phyloP scores from a whole-genome alignment of 2,888 invertebrate species.

The Nymphalis polychloros region DNA sequence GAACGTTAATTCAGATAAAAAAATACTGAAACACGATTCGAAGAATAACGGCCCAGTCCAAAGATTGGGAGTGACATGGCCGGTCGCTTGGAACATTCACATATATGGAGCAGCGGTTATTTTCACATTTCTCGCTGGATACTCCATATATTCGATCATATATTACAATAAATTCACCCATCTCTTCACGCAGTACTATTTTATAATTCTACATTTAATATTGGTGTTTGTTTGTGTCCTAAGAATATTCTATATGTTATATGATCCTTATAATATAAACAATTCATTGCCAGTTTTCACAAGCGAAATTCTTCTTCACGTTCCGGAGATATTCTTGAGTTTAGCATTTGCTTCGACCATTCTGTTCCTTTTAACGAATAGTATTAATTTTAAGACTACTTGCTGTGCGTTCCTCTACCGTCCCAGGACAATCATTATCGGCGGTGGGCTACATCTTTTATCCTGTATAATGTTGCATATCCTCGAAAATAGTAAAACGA shows the following conservation, averaged over 20 bases:
- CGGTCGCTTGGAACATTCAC: constrained; percentile 95
- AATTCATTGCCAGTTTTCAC: constrained; percentile 88
- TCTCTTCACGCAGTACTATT: constrained; percentile 93
- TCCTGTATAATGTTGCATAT: constrained; percentile 92
- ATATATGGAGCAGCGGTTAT: constrained; percentile 92
- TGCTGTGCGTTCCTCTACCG: constrained; percentile 87
- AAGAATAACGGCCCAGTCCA: constrained; percentile 69
- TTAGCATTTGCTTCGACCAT: constrained; percentile 95
- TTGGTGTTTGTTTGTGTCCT: constrained; percentile 90
- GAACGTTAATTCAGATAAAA: constrained; percentile 81
- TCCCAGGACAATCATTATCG: constrained; percentile 88
- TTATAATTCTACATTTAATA: constrained; percentile 91
- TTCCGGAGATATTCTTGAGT: constrained; percentile 92
- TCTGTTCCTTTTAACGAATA: constrained; percentile 90
- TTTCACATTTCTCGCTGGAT: constrained; percentile 91
- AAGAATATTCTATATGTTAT: constrained; percentile 92
- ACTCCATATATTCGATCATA: constrained; percentile 92
- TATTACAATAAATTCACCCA: constrained; percentile 93
- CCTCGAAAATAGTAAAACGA: constrained; percentile 83
- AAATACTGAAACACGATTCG: constrained; percentile 67
- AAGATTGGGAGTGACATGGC: constrained; percentile 85
- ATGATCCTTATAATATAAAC: constrained; percentile 95
- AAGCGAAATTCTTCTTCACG: constrained; percentile 90
- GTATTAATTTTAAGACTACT: constrained; percentile 87
- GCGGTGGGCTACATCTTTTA: constrained; percentile 89